Percentiles rank a stretch among this genome's conserved stretches.
phyloP scores from a whole-genome alignment of 2,797 vertebrate genomes.

The Thalassophryne amazonica region DNA sequence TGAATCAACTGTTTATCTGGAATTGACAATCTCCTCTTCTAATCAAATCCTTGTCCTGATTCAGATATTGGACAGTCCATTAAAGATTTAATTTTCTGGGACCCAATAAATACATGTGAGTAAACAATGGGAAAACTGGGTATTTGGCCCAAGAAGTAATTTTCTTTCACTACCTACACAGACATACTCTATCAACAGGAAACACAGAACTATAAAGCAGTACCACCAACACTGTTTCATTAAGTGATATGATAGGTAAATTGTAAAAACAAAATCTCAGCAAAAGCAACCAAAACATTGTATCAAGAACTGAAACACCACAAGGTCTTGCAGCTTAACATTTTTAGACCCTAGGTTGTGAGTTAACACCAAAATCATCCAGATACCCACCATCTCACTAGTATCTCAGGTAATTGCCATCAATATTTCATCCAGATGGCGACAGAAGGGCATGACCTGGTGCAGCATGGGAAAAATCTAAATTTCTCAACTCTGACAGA shows the following conservation, averaged over 20 bases:
- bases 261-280: neutral
- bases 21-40: too few species aligned
- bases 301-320: neutral
- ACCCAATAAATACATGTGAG: too few species aligned
- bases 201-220: neutral
- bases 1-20: too few species aligned
- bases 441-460: slow-evolving; percentile 56
- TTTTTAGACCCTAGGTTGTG: neutral
- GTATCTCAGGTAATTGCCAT: slow-evolving; percentile 50
- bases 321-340: neutral
- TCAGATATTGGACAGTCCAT: too few species aligned
- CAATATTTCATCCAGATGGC: slow-evolving; percentile 58
- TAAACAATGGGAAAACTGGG: too few species aligned
- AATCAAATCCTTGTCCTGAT: too few species aligned
- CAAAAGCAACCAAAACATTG: neutral
- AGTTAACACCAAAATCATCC: slow-evolving; percentile 26
- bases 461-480: slow-evolving; percentile 62
- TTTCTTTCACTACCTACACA: neutral
- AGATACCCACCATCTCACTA: slow-evolving; percentile 4
- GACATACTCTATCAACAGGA: neutral
- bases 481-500: slow-evolving; percentile 50
- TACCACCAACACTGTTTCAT: neutral
- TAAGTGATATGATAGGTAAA: neutral
- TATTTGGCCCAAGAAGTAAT: too few species aligned
- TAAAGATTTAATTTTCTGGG: too few species aligned